A percentile compares a stretch with the other conserved stretches of the same genome.
Conservation (phyloP, 1,140 invertebrate species). For the Meloidogyne chitwoodi region DNA sequence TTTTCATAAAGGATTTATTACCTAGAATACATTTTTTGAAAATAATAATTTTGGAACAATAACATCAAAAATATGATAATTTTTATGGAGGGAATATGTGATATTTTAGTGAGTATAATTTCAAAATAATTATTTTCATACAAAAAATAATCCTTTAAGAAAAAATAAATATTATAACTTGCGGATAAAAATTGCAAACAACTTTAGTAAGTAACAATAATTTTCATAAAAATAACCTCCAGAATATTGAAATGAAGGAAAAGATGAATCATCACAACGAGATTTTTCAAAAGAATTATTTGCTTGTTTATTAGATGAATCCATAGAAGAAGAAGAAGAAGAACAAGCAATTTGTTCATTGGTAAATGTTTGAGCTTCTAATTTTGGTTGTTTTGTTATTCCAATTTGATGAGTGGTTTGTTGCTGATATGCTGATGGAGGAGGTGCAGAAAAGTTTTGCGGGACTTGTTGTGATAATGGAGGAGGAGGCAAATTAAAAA, state of each 20-base stretch:
- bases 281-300: not conserved
- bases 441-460: not conserved
- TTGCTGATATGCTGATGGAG: not conserved
- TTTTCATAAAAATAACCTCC: not conserved
- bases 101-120: too few relatives aligned
- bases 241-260: not conserved
- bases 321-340: not conserved
- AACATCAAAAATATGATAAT: too few relatives aligned
- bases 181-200: too few relatives aligned
- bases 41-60: too few relatives aligned
- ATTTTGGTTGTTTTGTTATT: not conserved
- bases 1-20: too few relatives aligned
- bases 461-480: not conserved
- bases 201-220: too few relatives aligned
- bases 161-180: too few relatives aligned
- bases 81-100: too few relatives aligned
- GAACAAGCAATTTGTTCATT: not conserved
- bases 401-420: not conserved
- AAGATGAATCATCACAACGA: not conserved
- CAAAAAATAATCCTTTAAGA: too few relatives aligned
- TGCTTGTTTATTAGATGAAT: not conserved
- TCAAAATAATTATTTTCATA: too few relatives aligned
- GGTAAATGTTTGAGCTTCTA: not conserved
- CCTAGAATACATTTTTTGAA: too few relatives aligned
- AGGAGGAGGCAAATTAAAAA: not conserved